Conservation (phyloP, 2,888 invertebrate species). For the Prenolepis imparis region DNA sequence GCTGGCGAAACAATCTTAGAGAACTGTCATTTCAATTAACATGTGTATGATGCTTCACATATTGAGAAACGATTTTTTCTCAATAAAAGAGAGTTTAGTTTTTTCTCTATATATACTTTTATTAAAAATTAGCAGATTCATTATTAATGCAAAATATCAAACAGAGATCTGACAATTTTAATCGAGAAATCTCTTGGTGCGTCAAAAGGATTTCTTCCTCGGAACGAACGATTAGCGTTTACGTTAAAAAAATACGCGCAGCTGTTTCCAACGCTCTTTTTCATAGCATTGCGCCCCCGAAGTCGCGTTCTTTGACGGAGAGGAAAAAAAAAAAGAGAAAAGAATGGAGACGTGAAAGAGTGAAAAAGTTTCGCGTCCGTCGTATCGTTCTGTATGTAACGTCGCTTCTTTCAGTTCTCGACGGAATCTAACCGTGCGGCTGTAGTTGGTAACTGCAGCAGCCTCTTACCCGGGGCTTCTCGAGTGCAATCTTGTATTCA, state of each 20-base stretch:
- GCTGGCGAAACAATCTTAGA: background rate
- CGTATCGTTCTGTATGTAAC: constrained; percentile 56
- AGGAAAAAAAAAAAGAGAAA: background rate
- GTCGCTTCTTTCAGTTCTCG: constrained; percentile 62
- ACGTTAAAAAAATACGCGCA: background rate
- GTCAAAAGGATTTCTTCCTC: background rate
- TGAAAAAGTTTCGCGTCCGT: constrained; percentile 35
- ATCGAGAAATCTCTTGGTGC: background rate
- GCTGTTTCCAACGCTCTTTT: constrained; percentile 1
- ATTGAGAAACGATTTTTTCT: background rate
- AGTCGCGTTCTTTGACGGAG: constrained; percentile 4
- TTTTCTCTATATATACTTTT: background rate
- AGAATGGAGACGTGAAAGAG: background rate
- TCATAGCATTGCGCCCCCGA: too few species aligned
- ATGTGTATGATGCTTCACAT: background rate
- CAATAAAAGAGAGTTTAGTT: background rate
- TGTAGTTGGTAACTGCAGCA: constrained; percentile 71
- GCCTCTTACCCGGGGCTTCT: constrained; percentile 74
- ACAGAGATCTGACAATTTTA: background rate
- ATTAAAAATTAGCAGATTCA: background rate
- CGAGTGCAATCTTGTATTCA: constrained; percentile 81
- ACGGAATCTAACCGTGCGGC: constrained; percentile 58
- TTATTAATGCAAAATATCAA: background rate
- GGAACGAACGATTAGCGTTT: constrained; percentile 17
- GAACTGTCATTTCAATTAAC: constrained; percentile 19